Evolutionary conservation across 2,888 invertebrate genomes (phyloP), one percentile per base, ranked within the genome.

Genomic region (Drosophila suboccidentalis): DNA sequence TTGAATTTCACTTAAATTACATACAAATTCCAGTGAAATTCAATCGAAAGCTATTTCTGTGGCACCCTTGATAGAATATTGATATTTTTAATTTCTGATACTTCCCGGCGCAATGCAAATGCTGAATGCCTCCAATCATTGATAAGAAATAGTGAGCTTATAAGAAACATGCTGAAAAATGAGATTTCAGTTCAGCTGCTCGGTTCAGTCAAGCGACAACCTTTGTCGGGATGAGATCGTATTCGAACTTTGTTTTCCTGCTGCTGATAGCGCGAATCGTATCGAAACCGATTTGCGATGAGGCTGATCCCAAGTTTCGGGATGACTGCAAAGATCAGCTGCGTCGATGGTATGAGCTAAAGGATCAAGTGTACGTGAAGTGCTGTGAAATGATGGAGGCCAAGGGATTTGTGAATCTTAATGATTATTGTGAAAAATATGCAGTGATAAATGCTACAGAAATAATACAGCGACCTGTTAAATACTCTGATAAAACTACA

Each of bases 331-430:
- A 5, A 3, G 9, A 2, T n/a, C 17, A 1, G 0, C 4, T 39
- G 4, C 26, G 64, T 9, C 32, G 5, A 17, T 66, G 44, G 50
- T 58, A 54, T 19, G 1, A 15, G 9, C 10, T 54, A 0, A 58
- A 53, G 36, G 22, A 54, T 50, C 3, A 39, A 0, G 13, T 8
- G 3, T 54, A 8, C 32, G 6, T 11, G 4, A 10, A 32, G 32
- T 47, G 32, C 26, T 44, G 22, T 13, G 22, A 44, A 6, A 5
- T 2, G 13, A 11, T 22, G 2, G 3, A 22, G 4, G 5, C 2
- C 43, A 43, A 19, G 1, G 5, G 4, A 19, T 2, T 1, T 10
- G 10, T 11, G 3, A 3, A 41, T 9, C 6, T 39, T 3, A 2
- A 10, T 15, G 3, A 15, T 41, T 17, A 41, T 9, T 32, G 29